These are phyloP conservation scores for Drosophila acutilabella DNA, from an alignment of 2,888 invertebrate genomes.

Conservation along the genomic window DNA sequence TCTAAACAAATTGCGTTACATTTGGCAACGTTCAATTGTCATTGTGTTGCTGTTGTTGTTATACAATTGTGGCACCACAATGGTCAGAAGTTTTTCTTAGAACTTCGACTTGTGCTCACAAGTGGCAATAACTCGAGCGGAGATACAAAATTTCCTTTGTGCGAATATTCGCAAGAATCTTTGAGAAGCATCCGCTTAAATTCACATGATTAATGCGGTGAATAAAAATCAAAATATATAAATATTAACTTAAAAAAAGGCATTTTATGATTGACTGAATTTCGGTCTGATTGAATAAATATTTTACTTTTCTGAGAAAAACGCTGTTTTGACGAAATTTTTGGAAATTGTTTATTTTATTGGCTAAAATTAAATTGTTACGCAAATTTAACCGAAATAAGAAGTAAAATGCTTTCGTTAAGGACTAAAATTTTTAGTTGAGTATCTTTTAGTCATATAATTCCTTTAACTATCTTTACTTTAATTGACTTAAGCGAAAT, in stretches of 20 bases:
- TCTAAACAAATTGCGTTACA: constrained; percentile 68
- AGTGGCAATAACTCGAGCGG: constrained; percentile 44
- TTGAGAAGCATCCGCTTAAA: constrained; percentile 20
- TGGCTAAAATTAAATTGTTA: too few relatives aligned
- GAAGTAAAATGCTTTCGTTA: too few relatives aligned
- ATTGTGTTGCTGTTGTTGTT: constrained; percentile 11
- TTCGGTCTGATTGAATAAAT: not conserved
- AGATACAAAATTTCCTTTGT: constrained; percentile 22
- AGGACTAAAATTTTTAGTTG: too few relatives aligned
- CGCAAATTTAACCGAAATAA: too few relatives aligned
- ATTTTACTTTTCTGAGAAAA: not conserved
- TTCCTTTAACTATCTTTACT: not conserved
- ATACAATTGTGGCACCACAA: constrained; percentile 20
- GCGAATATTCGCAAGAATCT: constrained; percentile 1
- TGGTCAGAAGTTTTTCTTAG: constrained; percentile 45
- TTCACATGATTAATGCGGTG: constrained; percentile 3
- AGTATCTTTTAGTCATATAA: too few relatives aligned
- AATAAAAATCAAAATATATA: not conserved
- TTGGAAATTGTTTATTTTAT: too few relatives aligned
- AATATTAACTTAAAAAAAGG: not conserved
- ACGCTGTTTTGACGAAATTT: too few relatives aligned
- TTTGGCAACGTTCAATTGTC: constrained; percentile 37
- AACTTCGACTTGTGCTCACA: constrained; percentile 24
- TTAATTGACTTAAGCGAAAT: too few relatives aligned
- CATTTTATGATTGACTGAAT: constrained; percentile 4